phyloP scores from a whole-genome alignment of 2,113 vertebrate genomes.

The Phalacrocorax aristotelis region DNA sequence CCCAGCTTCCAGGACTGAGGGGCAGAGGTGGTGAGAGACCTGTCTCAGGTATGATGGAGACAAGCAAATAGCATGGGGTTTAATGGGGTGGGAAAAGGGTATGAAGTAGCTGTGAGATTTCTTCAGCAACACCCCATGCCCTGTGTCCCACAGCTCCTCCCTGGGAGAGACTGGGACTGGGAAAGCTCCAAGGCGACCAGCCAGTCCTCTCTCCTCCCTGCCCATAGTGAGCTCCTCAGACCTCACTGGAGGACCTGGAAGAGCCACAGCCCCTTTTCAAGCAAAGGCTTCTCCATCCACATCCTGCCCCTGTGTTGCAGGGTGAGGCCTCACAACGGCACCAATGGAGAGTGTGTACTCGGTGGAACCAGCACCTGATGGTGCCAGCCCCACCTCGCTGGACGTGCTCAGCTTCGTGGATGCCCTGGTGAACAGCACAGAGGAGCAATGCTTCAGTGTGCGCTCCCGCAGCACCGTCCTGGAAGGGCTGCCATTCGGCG shows the following conservation, averaged over 20 bases:
- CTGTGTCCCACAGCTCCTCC: background rate
- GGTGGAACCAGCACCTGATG: background rate
- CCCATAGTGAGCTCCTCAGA: background rate
- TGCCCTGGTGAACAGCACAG: slow-evolving; percentile 70
- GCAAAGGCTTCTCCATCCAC: background rate
- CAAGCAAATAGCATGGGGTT: background rate
- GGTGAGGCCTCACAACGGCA: background rate
- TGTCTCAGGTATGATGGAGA: slow-evolving; percentile 36
- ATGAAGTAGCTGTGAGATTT: background rate
- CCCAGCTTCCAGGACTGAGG: background rate
- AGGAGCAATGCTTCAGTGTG: slow-evolving; percentile 82
- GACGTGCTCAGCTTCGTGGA: slow-evolving; percentile 65
- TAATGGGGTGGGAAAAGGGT: background rate
- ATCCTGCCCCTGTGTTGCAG: background rate
- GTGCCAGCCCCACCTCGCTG: slow-evolving; percentile 1
- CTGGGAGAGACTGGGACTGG: background rate
- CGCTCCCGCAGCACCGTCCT: slow-evolving; percentile 87
- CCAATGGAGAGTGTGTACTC: background rate
- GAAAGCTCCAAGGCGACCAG: background rate
- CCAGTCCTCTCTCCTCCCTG: background rate
- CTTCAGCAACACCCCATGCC: background rate
- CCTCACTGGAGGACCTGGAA: background rate
- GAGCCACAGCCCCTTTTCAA: background rate
- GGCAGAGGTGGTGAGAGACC: background rate
- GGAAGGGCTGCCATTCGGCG: slow-evolving; percentile 91